Evolutionary conservation across 2,113 vertebrate species (phyloP).

Genomic region (Dendrocopos noguchii): DNA sequence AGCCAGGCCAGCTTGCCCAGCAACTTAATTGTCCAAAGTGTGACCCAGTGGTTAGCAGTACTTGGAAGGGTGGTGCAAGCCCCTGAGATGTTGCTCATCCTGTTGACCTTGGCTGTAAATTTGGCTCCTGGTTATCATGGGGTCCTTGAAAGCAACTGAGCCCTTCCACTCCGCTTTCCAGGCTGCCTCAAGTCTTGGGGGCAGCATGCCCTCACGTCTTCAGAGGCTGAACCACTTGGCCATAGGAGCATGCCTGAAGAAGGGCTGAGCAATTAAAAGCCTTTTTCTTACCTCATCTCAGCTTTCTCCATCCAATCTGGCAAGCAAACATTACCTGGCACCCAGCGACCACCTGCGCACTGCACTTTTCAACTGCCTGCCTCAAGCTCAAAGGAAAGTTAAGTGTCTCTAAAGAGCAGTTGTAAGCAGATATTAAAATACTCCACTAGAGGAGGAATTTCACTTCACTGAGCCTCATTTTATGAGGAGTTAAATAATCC

Average conservation of each 20-base stretch:
- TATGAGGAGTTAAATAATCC: background rate
- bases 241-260: background rate
- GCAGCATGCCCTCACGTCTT: fast-evolving
- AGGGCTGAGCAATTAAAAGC: background rate
- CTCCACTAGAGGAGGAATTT: background rate
- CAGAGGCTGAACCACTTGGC: background rate
- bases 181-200: background rate
- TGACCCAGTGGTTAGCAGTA: background rate
- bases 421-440: background rate
- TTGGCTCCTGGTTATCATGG: background rate
- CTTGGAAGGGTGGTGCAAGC: background rate
- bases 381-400: background rate
- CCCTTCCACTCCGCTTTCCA: background rate
- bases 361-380: background rate
- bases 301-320: background rate
- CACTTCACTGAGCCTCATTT: background rate
- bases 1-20: background rate
- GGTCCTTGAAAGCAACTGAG: background rate
- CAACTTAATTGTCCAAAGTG: fast-evolving
- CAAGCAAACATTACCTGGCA: fast-evolving
- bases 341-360: background rate
- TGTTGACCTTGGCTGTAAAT: background rate
- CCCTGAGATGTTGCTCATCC: background rate
- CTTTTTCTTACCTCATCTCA: background rate
- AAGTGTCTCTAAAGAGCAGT: background rate